A percentile compares a stretch with the other conserved stretches of the same genome.
Evolutionary conservation across 2,113 vertebrate genomes (phyloP).

Genomic region (Lampris megalopsis): DNA sequence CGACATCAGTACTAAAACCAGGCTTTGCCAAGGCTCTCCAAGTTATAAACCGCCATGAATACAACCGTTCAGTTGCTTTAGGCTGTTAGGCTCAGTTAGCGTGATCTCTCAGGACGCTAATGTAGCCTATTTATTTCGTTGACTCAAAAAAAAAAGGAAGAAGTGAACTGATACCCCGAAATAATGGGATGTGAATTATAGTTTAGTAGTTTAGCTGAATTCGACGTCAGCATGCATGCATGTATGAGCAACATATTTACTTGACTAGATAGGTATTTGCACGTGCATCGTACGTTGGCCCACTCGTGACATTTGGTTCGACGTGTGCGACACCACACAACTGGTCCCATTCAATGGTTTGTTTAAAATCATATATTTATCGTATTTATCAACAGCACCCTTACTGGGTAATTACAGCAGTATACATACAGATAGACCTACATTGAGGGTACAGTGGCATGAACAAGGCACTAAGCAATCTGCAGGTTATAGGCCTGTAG

Average conservation of each 20-base stretch:
- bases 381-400: conserved; percentile 31
- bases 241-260: too few relatives aligned
- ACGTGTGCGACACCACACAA: neutral
- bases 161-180: too few relatives aligned
- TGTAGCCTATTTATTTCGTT: too few relatives aligned
- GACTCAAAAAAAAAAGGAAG: too few relatives aligned
- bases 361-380: conserved; percentile 22
- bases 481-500: conserved; percentile 1
- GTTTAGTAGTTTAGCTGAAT: too few relatives aligned
- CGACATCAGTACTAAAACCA: neutral
- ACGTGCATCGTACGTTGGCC: neutral
- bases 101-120: too few relatives aligned
- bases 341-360: conserved; percentile 15
- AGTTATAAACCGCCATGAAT: neutral
- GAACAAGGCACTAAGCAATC: neutral
- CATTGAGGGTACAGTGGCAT: neutral
- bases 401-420: conserved; percentile 14
- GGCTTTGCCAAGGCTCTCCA: neutral
- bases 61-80: neutral
- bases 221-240: too few relatives aligned
- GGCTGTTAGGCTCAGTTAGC: neutral
- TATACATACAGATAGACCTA: conserved; percentile 17
- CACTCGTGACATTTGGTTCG: neutral
- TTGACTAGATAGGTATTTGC: too few relatives aligned
- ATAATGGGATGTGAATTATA: too few relatives aligned